A percentile compares a stretch with the other conserved stretches of the same genome.
phyloP scores from a whole-genome alignment of 2,888 invertebrate species.

The Phragmatobia fuliginosa region DNA sequence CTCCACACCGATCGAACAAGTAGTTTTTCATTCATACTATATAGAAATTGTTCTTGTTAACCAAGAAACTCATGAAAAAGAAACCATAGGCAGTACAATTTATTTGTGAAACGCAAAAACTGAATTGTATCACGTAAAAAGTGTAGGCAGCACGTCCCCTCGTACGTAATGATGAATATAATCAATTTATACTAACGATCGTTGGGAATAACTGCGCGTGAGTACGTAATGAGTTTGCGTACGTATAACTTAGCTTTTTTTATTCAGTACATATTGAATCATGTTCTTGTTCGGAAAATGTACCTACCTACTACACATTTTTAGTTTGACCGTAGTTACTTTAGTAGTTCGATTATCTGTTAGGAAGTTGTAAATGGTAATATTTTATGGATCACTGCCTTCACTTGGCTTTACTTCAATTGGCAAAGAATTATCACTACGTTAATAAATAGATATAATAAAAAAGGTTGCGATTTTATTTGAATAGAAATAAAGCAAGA shows the following conservation, averaged over 20 bases:
- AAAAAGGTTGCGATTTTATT: not conserved
- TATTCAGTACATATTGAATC: slow-evolving; percentile 3
- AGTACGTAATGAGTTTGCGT: slow-evolving; percentile 41
- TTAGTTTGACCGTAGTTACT: slow-evolving; percentile 5
- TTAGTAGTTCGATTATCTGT: slow-evolving; percentile 22
- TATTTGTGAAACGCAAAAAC: slow-evolving; percentile 29
- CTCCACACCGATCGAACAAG: not conserved
- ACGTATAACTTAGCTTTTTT: slow-evolving; percentile 42
- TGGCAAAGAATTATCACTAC: not conserved
- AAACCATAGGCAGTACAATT: slow-evolving; percentile 14
- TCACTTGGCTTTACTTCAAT: too few species aligned
- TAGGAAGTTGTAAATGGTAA: slow-evolving; percentile 32
- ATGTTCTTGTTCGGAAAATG: slow-evolving; percentile 12
- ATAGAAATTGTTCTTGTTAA: not conserved
- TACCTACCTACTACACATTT: slow-evolving; percentile 9
- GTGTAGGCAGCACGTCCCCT: slow-evolving; percentile 39
- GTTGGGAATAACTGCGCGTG: slow-evolving; percentile 38
- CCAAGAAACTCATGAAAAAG: slow-evolving; percentile 5
- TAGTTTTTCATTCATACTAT: not conserved
- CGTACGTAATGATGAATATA: slow-evolving; percentile 45
- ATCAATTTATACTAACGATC: slow-evolving; percentile 46
- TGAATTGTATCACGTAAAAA: slow-evolving; percentile 45
- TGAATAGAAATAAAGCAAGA: not conserved
- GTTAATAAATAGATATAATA: not conserved
- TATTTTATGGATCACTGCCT: not conserved